These are phyloP conservation scores for Murina feae DNA, from an alignment of 2,113 vertebrate genomes.

Conservation along the genomic window DNA sequence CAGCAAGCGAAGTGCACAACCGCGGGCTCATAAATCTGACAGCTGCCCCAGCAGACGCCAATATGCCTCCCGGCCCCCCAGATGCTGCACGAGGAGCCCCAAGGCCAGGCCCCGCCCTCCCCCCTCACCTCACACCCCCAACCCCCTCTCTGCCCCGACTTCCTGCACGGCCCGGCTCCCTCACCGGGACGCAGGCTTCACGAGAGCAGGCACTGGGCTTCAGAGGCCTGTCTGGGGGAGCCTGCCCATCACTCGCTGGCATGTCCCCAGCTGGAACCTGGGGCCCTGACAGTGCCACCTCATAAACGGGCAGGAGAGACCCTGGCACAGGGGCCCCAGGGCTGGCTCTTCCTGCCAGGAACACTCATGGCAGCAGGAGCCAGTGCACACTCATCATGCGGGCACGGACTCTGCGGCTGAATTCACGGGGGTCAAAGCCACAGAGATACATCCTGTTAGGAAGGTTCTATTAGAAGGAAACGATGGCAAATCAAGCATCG, in stretches of 20 bases:
- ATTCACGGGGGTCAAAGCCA: background rate
- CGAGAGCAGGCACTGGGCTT: background rate
- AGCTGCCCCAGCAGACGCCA: accelerated
- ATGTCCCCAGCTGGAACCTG: accelerated
- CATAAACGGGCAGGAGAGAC: too few relatives aligned
- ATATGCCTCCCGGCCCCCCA: accelerated
- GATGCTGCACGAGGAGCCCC: background rate
- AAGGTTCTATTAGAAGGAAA: background rate
- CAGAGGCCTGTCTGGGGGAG: accelerated
- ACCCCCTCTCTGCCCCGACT: accelerated
- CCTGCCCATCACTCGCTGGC: background rate
- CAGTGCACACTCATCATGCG: accelerated
- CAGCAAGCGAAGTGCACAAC: background rate
- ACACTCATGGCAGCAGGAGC: background rate
- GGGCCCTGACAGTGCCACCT: accelerated
- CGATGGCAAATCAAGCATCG: background rate
- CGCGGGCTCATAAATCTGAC: accelerated
- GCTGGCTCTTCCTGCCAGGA: accelerated
- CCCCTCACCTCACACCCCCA: accelerated
- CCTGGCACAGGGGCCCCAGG: background rate
- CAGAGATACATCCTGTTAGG: accelerated
- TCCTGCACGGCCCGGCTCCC: background rate
- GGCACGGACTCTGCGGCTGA: background rate
- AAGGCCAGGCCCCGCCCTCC: accelerated
- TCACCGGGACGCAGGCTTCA: too few relatives aligned